A percentile compares a stretch with the other conserved stretches of the same genome.
phyloP scores from a whole-genome alignment of 2,888 invertebrate genomes.

The Temnothorax unifasciatus region DNA sequence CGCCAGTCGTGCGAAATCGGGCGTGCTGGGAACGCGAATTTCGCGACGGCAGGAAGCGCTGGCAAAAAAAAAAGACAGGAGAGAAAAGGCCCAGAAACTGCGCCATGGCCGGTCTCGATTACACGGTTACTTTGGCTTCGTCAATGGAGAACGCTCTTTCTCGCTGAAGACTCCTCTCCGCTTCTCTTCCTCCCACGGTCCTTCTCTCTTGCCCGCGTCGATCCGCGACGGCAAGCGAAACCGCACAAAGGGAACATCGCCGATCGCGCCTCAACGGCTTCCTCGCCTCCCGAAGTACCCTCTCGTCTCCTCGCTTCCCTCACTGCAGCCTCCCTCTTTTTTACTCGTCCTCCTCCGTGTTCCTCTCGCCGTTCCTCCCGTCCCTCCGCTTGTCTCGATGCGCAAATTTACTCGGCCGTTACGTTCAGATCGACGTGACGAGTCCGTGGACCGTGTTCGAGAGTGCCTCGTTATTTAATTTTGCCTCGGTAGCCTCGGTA shows the following conservation, averaged over 20 bases:
- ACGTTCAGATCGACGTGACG: slow-evolving; percentile 3
- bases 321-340: slow-evolving; percentile 25
- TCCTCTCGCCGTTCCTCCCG: slow-evolving; percentile 1
- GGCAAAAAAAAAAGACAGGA: slow-evolving; percentile 10
- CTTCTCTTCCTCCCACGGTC: neutral
- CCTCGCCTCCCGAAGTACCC: slow-evolving; percentile 41
- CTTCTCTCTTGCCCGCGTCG: slow-evolving; percentile 12
- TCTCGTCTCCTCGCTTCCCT: slow-evolving; percentile 34
- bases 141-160: slow-evolving; percentile 75
- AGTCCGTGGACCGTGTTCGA: neutral
- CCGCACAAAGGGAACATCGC: slow-evolving; percentile 72
- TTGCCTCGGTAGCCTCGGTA: neutral
- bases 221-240: slow-evolving; percentile 69
- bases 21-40: slow-evolving; percentile 48
- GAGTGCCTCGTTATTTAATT: neutral
- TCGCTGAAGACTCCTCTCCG: slow-evolving; percentile 21
- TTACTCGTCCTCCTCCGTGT: slow-evolving; percentile 20
- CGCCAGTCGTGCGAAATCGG: slow-evolving; percentile 50
- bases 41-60: slow-evolving; percentile 48
- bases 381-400: slow-evolving; percentile 20
- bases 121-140: slow-evolving; percentile 83
- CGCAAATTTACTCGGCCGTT: slow-evolving; percentile 39
- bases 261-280: slow-evolving; percentile 55
- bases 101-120: slow-evolving; percentile 74
- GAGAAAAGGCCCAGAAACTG: slow-evolving; percentile 44